phyloP scores from a whole-genome alignment of 2,797 vertebrate species.

The Peromyscus nudipes region DNA sequence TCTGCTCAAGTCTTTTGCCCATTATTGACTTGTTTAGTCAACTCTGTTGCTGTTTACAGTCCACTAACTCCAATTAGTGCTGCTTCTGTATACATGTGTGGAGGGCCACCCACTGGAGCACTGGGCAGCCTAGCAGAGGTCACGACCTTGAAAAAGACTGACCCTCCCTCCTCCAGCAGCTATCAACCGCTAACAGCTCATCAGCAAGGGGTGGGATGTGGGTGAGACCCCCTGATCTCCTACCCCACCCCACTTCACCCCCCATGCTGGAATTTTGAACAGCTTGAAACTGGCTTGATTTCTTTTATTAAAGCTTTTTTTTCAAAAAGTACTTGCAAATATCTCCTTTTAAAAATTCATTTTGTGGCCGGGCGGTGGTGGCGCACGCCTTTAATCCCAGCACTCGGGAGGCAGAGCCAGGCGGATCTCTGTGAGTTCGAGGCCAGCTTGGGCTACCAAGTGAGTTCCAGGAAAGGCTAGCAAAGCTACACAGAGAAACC shows the following conservation, averaged over 20 bases:
- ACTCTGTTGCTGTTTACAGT: neutral
- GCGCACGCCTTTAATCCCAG: too few species aligned
- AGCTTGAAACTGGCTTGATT: neutral
- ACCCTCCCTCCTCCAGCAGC: neutral
- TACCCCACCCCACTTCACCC: neutral
- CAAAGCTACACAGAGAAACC: too few species aligned
- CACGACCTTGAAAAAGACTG: neutral
- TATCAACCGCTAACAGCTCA: neutral
- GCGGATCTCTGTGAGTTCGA: too few species aligned
- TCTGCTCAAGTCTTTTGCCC: neutral
- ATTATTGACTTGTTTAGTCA: neutral
- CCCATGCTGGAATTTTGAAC: neutral
- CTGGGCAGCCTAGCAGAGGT: too few species aligned
- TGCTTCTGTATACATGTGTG: neutral
- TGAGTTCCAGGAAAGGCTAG: too few species aligned
- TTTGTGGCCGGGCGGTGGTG: too few species aligned
- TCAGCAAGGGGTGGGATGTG: neutral
- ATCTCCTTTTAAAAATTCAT: neutral
- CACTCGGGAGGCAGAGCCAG: too few species aligned
- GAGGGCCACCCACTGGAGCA: too few species aligned
- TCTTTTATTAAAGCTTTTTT: neutral
- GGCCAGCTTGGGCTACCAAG: too few species aligned
- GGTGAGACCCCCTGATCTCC: neutral
- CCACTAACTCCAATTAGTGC: neutral
- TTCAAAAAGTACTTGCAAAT: neutral